Evolutionary conservation across 2,797 vertebrate genomes (phyloP).

Genomic region (Bradypodion ventrale): DNA sequence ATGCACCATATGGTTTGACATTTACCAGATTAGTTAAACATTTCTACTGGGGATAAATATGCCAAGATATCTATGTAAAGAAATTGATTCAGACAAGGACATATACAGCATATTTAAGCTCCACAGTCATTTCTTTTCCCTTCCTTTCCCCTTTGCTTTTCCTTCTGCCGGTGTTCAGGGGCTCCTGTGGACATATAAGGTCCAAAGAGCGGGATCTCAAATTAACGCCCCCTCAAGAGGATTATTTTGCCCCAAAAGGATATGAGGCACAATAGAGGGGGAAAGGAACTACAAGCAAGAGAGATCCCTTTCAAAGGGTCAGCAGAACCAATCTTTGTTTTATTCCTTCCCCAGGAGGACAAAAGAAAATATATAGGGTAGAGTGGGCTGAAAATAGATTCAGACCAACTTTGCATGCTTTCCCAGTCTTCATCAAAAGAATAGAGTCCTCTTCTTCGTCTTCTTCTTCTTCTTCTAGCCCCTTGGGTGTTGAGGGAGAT

Average conservation of each 20-base stretch:
- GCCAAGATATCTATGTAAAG: conserved; percentile 76
- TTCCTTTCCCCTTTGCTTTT: conserved; percentile 56
- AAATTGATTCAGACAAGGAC: conserved; percentile 77
- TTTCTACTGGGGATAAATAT: conserved; percentile 82
- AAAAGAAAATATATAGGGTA: too few relatives aligned
- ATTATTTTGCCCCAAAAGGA: background rate
- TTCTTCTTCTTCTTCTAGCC: background rate
- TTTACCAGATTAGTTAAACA: conserved; percentile 84
- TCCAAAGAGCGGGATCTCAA: conserved; percentile 30
- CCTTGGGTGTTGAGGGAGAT: too few relatives aligned
- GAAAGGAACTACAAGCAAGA: too few relatives aligned
- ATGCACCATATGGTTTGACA: conserved; percentile 82
- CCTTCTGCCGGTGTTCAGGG: conserved; percentile 67
- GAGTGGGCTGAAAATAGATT: conserved; percentile 76
- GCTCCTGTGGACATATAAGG: conserved; percentile 40
- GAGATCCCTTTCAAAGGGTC: conserved; percentile 27
- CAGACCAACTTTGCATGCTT: conserved; percentile 77
- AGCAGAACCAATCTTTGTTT: conserved; percentile 25
- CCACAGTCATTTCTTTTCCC: conserved; percentile 35
- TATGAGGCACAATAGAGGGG: conserved; percentile 22
- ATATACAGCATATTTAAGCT: conserved; percentile 71
- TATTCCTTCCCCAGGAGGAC: conserved; percentile 56
- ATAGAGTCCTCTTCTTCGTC: conserved; percentile 53
- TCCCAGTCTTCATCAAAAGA: background rate
- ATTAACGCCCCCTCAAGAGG: background rate